A percentile compares a stretch with the other conserved stretches of the same genome.
Conservation (phyloP, 2,797 vertebrate genomes). For the Balearica regulorum region DNA sequence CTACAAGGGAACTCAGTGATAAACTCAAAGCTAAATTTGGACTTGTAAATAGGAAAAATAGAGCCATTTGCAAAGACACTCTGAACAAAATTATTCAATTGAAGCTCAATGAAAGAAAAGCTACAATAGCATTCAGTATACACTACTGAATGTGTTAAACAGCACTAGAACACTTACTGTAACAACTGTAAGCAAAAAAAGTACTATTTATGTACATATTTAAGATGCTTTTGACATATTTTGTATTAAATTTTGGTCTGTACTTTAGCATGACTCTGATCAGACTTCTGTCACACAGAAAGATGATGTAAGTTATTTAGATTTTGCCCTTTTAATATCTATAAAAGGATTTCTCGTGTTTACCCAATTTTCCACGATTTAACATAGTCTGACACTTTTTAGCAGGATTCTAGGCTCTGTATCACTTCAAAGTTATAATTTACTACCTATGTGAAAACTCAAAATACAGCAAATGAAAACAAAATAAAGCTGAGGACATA, state of each 20-base stretch:
- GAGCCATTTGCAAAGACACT: not conserved
- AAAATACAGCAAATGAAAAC: conserved; percentile 18
- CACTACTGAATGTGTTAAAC: not conserved
- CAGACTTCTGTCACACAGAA: not conserved
- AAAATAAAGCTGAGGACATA: not conserved
- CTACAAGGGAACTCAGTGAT: not conserved
- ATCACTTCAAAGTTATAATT: conserved; percentile 49
- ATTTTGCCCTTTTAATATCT: conserved; percentile 47
- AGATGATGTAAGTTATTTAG: conserved; percentile 22
- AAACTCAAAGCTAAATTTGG: not conserved
- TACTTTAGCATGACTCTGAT: not conserved
- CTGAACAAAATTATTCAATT: not conserved
- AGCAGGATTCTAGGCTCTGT: not conserved
- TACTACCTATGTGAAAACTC: conserved; percentile 20
- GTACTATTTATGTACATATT: not conserved
- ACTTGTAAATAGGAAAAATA: not conserved
- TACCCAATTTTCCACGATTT: conserved; percentile 22
- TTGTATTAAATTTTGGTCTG: not conserved
- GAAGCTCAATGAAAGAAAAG: not conserved
- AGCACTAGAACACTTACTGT: not conserved
- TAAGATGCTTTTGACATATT: not conserved
- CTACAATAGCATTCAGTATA: not conserved
- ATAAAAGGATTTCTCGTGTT: not conserved
- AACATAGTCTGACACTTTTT: conserved; percentile 39
- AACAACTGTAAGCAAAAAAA: not conserved